Evolutionary conservation across 2,797 vertebrate genomes (phyloP), one percentile per base, ranked within the genome.

Genomic region (Silurus aristotelis): DNA sequence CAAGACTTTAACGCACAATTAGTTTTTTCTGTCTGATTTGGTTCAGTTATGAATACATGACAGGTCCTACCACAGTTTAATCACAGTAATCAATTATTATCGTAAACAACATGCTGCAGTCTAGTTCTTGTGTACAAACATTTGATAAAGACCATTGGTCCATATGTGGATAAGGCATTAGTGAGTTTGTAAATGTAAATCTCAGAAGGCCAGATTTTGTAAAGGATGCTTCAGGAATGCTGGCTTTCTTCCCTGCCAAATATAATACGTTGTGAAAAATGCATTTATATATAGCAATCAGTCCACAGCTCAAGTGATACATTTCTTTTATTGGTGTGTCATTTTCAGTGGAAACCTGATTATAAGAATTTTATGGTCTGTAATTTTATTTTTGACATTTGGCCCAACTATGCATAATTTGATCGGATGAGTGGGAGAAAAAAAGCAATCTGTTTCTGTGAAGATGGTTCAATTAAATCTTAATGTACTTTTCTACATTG

Each of bases 391-490:
- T 15, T 70, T 6, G 27, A 5, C 20, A 46, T 17, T 79, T 64
- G n/a, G 20, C 56, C 27, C 60, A 27, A 17, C 48, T 13, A 56
- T 61, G 63, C 43, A 20, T 27, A 81, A 68, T 60, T 86, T 82
- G 72, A 76, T 56, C 7, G 6, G 58, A 31, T 25, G 3, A 1
- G 38, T 15, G 13, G 12, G 25, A 58, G 38, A 58, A 64, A 64
- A 64, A 64, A 31, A 20, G 27, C 67, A 55, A 68, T 76, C n/a
- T 14, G 52, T 77, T 48, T 86, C 61, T 55, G 52, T 77, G 17
- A 12, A 58, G 60, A 85, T 31, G 20, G 63, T 61, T 63, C 63
- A 66, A 82, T 55, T 46, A 76, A n/a, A 52, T 46, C 48, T 68
- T 66, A 76, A 48, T 72, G 38, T 19, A 25, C 17, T 46, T 56